These are phyloP conservation scores for Eleginops maclovinus DNA, from an alignment of 2,113 vertebrate species.

Conservation along the genomic window DNA sequence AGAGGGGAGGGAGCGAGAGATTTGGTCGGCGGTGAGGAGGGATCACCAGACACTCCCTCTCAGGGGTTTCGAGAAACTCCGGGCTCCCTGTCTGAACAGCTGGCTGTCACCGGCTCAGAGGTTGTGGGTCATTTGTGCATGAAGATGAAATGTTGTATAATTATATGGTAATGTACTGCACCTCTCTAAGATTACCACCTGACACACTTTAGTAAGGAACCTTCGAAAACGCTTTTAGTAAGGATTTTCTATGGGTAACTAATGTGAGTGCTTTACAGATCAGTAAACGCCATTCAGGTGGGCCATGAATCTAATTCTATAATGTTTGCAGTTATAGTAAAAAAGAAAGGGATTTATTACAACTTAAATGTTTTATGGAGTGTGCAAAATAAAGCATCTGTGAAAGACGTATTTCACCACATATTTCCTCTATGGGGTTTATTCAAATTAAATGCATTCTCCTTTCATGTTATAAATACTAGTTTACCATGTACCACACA, in stretches of 20 bases:
- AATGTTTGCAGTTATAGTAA: not conserved
- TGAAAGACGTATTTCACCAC: no score
- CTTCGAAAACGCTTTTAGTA: not conserved
- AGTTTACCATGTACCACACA: conserved; percentile 1
- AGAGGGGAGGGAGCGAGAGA: conserved; percentile 18
- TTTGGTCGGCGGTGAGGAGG: conserved; percentile 34
- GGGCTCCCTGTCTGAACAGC: conserved; percentile 27
- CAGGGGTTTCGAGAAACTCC: conserved; percentile 54
- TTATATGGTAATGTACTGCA: not conserved
- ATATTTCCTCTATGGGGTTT: not conserved
- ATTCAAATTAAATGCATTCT: not conserved
- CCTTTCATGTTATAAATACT: conserved; percentile 8
- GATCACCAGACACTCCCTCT: conserved; percentile 42
- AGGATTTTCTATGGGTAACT: not conserved
- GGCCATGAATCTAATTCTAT: not conserved
- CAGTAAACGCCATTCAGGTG: not conserved
- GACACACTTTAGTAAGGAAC: not conserved
- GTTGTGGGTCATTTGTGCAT: not conserved
- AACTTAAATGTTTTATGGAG: not conserved
- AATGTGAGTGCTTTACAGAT: not conserved
- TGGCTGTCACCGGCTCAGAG: conserved; percentile 20
- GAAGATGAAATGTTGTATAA: not conserved
- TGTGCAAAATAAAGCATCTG: not conserved
- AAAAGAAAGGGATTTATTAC: not conserved
- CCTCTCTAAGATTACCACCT: not conserved